Conservation (phyloP, 2,797 vertebrate species). For the Thamnophis elegans region DNA sequence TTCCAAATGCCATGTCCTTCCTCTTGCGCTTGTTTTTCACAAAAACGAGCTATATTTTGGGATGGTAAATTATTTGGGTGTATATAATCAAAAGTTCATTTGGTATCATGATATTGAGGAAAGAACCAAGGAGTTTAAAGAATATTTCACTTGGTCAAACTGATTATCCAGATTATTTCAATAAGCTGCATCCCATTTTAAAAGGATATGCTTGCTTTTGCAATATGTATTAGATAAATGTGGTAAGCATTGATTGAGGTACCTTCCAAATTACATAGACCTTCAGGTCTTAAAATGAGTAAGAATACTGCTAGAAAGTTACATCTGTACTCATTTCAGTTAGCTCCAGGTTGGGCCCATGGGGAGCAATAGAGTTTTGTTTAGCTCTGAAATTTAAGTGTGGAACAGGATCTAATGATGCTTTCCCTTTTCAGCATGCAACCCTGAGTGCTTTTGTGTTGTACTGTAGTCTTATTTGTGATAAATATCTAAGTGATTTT, state of each 20-base stretch:
- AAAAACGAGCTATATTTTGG: background rate
- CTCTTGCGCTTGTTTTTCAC: background rate
- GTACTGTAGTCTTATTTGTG: background rate
- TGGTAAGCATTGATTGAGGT: background rate
- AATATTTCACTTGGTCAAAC: background rate
- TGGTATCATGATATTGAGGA: background rate
- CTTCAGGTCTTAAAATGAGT: conserved; percentile 24
- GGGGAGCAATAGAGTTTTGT: conserved; percentile 30
- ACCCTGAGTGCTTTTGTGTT: background rate
- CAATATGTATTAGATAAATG: background rate
- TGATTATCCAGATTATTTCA: background rate
- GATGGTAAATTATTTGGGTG: background rate
- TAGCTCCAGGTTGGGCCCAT: conserved; percentile 33
- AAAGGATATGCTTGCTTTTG: background rate
- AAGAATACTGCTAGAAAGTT: conserved; percentile 42
- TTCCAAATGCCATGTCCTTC: background rate
- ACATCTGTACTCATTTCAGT: conserved; percentile 51
- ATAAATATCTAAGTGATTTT: background rate
- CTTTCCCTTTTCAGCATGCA: conserved; percentile 42
- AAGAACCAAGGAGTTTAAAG: background rate
- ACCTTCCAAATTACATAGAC: background rate
- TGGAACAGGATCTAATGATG: conserved; percentile 39
- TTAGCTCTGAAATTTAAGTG: conserved; percentile 43
- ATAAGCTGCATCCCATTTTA: background rate
- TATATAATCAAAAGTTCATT: background rate